phyloP scores from a whole-genome alignment of 2,797 vertebrate species.

The Carduelis carduelis region DNA sequence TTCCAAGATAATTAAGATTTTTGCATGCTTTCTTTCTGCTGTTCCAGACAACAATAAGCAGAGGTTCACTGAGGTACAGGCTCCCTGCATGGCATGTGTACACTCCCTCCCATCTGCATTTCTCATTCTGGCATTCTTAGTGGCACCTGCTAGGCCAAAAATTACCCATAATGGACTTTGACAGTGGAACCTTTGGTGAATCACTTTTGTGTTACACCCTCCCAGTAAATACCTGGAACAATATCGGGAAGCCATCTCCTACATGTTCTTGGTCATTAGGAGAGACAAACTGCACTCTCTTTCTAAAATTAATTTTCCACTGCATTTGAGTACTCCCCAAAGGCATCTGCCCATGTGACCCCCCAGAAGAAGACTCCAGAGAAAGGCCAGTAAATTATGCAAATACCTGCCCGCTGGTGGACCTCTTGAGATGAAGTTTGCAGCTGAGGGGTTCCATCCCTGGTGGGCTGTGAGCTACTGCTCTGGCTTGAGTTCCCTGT shows the following conservation, averaged over 20 bases:
- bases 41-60: neutral
- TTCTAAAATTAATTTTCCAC: neutral
- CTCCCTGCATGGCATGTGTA: neutral
- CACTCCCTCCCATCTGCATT: neutral
- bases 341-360: neutral
- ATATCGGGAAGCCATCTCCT: neutral
- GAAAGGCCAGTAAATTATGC: neutral
- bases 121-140: neutral
- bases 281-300: neutral
- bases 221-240: neutral
- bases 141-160: neutral
- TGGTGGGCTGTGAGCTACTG: conserved; percentile 80
- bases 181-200: neutral
- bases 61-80: neutral
- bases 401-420: conserved; percentile 66
- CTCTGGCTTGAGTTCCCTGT: conserved; percentile 85
- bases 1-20: neutral
- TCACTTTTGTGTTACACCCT: neutral
- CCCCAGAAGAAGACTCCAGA: neutral
- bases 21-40: neutral
- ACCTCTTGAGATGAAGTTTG: conserved; percentile 52
- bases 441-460: conserved; percentile 67
- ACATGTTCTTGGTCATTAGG: neutral
- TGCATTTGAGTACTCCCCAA: neutral
- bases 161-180: neutral